Base-by-base conservation (phyloP, 2,113 vertebrate species). In the Eclectus roratus region DNA sequence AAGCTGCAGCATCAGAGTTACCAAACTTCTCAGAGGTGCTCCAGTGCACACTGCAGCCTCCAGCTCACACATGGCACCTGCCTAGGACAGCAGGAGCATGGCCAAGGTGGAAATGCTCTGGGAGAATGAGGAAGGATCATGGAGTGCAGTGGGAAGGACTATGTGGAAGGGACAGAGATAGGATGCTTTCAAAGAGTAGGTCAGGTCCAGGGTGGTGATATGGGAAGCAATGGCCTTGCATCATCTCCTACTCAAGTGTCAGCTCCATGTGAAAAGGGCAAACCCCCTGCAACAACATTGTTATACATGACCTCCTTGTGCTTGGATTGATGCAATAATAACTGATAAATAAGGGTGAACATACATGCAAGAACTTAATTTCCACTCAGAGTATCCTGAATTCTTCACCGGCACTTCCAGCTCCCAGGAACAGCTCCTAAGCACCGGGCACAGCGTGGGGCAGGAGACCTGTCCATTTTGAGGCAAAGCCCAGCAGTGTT, bases 361-460 rank as follows among this genome's bases (percentile, higher is more conserved):
- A 35, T 11, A 33, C 17, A 64, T 31, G 3, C 53, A 85, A 16
- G 5, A 85, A 77, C n/a, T 55, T 88, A 8, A 53, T 63, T 91
- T 71, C 47, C 0, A 0, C 83, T 56, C 37, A 63, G 41, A 94
- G 44, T 52, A 78, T 33, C 50, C 29, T 55, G 12, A 91, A 15
- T 61, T 82, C 79, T 64, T 78, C 91, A 70, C 58, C 37, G 39
- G 35, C 1, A 2, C 31, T 49, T 78, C 46, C n/a, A 91, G 66
- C 24, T 78, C 47, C 72, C 33, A 14, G 46, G 50, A 80, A 17
- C 52, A 50, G 55, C 11, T 93, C 79, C 35, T 14, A 61, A 58
- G 37, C 0, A 0, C 4, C 0, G 1, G 0, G 2, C 43, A 10
- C 13, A 49, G 29, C 3, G 23, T 0, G 0, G 27, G 65, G 76